Evolutionary conservation across 1,140 invertebrate species (phyloP), one percentile per base, ranked within the genome.

Genomic region (Zaprionus nigranus): DNA sequence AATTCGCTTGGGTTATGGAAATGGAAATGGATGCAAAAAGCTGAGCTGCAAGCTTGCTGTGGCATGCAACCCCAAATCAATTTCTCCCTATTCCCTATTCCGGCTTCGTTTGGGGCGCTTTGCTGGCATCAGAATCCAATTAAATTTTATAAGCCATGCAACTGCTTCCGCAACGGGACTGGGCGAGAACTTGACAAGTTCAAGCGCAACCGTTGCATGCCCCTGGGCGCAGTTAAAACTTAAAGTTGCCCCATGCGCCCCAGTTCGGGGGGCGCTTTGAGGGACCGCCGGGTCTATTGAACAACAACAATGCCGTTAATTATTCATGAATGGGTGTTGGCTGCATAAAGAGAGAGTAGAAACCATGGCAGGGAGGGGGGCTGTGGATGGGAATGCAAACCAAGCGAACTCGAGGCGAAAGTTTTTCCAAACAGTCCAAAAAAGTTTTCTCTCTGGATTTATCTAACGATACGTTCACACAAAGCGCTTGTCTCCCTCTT

Each of bases 61-160:
- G 15, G 17, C 20, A 30, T 12, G 17, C 24, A 20, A 53, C 22
- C 60, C 78, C 62, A 81, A 86, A 87, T 87, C 82, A 86, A 86
- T 87, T 88, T 81, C 77, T 57, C 68, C 54, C 57, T 34, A 26
- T 24, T 38, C n/a, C 15, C 22, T 6, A n/a, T n/a, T 4, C 17
- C 2, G 4, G 5, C 17, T 17, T 51, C 3, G 0, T 24, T 3
- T 15, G 30, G 36, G 49, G 57, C 59, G n/a, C n/a, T n/a, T 58
- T 72, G 51, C 57, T 49, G 54, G 67, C 76, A 65, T 77, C 67
- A 79, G 80, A 88, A 84, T 81, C 84, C 85, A 88, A 88, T 88
- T 90, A 88, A 88, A 81, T 88, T 88, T 88, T 90, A 90, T 88
- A 88, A 88, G 81, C 81, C 85, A 77, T 90, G 76, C 81, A 69